Evolutionary conservation across 2,797 vertebrate species (phyloP), one percentile per base, ranked within the genome.

Genomic region (Mallotus villosus): DNA sequence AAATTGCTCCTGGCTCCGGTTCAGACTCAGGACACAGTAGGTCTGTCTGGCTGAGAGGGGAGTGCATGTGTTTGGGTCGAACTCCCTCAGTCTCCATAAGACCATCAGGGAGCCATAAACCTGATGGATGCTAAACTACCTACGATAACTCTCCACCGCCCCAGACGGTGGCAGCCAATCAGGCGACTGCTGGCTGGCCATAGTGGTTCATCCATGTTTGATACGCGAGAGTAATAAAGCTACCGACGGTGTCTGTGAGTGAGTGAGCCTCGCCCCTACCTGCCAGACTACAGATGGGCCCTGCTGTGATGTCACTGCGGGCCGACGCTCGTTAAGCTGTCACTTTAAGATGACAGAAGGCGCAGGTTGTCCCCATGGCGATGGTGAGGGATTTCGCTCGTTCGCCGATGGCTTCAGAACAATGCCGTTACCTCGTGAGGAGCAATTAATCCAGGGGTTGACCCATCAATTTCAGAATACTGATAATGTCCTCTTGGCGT

Each of bases 151-250:
- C 32, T 80, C 69, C 78, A 75, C 61, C 75, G 65, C 82, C 84
- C 70, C 70, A 86, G 69, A 82, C 71, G 67, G 71, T 46, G 41
- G 1, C 5, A 74, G 80, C 82, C 86, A 80, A 68, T 87, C 77
- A 75, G 78, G 61, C 72, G 81, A 75, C 77, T 82, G 85, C 88
- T 87, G 85, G 87, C 78, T 86, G 85, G 86, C 86, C 87, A 85
- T 81, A 89, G 78, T 81, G 77, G 65, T 85, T 87, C 78, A 85
- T 86, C 86, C 73, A 67, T 66, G 81, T 89, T 83, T 89, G 84
- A 90, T 88, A 85, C 80, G 81, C 78, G 80, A 78, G 37, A 69
- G n/a, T 72, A 82, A 2, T 88, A 90, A 88, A 81, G 72, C 78
- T 25, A 82, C 70, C 75, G 79, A 81, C 82, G 74, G 11, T 46